phyloP scores from a whole-genome alignment of 2,113 vertebrate genomes.

The Tinamus guttatus region DNA sequence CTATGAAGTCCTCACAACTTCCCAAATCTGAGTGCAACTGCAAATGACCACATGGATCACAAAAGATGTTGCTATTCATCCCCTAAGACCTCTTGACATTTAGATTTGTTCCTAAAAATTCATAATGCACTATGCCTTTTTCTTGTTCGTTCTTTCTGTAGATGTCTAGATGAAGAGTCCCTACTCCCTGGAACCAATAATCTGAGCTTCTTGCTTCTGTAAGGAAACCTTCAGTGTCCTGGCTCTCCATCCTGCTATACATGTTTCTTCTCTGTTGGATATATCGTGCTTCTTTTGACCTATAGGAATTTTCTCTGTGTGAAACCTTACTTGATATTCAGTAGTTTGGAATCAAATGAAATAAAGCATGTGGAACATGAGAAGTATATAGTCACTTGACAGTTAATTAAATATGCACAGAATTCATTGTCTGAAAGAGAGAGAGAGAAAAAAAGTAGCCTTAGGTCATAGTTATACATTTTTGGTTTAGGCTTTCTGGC shows the following conservation, averaged over 20 bases:
- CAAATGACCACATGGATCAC: background rate
- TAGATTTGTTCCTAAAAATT: background rate
- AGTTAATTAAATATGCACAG: background rate
- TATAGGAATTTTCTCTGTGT: background rate
- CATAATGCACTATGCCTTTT: background rate
- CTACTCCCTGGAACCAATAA: background rate
- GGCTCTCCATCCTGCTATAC: background rate
- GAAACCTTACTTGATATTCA: background rate
- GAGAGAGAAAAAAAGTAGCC: background rate
- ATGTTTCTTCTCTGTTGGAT: background rate
- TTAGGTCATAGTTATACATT: background rate
- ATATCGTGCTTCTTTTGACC: background rate
- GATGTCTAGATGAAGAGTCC: background rate
- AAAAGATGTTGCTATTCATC: background rate
- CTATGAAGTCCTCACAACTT: background rate
- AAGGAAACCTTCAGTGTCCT: background rate
- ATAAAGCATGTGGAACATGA: constrained; percentile 13
- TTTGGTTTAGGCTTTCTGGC: background rate
- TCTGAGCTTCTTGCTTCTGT: background rate
- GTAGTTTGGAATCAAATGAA: background rate
- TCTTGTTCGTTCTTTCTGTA: constrained; percentile 1
- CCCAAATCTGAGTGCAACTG: background rate
- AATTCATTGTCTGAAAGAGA: background rate
- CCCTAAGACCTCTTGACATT: background rate
- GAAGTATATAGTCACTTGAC: background rate